These are phyloP conservation scores for Crotalus viridis DNA, from an alignment of 2,113 vertebrate genomes.

Conservation along the genomic window DNA sequence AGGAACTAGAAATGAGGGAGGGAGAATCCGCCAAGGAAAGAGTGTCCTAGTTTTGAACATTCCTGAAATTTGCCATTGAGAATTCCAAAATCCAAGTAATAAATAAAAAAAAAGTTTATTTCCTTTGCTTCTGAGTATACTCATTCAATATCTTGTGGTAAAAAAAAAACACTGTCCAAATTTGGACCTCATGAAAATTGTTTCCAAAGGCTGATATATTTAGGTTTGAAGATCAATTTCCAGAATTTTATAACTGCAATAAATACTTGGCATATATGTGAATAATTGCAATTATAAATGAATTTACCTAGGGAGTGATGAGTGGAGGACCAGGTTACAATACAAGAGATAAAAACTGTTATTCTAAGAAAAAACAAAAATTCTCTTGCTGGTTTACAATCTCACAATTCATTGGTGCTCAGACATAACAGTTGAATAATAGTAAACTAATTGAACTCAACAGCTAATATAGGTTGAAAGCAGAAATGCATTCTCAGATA, in stretches of 20 bases:
- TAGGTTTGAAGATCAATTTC: neutral
- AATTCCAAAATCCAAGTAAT: neutral
- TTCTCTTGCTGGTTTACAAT: too few relatives aligned
- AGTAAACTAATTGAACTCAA: neutral
- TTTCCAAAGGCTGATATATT: neutral
- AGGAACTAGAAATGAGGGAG: neutral
- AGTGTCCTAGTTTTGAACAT: neutral
- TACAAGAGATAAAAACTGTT: neutral
- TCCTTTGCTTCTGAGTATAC: neutral
- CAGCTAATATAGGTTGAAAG: neutral
- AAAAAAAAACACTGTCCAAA: neutral
- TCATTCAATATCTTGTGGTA: neutral
- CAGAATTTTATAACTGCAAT: neutral
- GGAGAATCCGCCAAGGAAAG: neutral
- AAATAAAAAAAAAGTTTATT: neutral
- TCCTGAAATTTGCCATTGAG: neutral
- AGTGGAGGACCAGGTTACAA: neutral
- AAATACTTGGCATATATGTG: neutral
- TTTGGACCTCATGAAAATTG: neutral
- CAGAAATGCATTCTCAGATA: neutral
- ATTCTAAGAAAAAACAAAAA: neutral
- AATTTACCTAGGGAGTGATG: neutral
- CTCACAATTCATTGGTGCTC: neutral
- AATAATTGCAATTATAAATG: neutral
- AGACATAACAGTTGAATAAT: neutral